Percentiles rank a stretch among this genome's conserved stretches.
Evolutionary conservation across 2,113 vertebrate genomes (phyloP).

Genomic region (Nanorana parkeri): DNA sequence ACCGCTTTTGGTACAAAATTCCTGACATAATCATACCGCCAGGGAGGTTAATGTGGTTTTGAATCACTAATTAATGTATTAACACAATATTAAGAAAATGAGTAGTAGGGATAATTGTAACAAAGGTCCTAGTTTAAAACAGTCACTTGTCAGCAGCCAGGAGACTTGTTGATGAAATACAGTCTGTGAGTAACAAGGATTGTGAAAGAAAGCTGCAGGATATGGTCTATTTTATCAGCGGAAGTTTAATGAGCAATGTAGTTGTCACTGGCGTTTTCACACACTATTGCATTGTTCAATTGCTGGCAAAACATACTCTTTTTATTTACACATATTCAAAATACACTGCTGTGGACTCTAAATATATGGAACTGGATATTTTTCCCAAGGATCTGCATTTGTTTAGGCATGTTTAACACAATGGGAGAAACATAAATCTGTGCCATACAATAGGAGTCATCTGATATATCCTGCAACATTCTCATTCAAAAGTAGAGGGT

Average conservation of each 20-base stretch:
- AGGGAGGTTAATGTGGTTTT: too few species aligned
- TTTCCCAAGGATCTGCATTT: too few species aligned
- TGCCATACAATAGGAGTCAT: too few species aligned
- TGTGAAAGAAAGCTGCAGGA: background rate
- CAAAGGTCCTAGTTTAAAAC: background rate
- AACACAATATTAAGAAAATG: background rate
- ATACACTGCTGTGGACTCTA: too few species aligned
- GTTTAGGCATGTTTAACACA: too few species aligned
- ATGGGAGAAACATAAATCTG: too few species aligned
- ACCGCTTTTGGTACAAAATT: too few species aligned
- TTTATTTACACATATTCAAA: background rate
- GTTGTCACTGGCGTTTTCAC: background rate
- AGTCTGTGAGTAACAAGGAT: background rate
- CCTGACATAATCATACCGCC: too few species aligned
- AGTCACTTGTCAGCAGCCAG: background rate
- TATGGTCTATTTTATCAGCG: conserved; percentile 13
- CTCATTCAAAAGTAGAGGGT: too few species aligned
- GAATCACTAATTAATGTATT: too few species aligned
- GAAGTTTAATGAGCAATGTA: background rate
- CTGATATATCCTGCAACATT: too few species aligned
- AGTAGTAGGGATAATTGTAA: background rate
- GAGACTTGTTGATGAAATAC: background rate
- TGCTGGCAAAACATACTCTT: background rate
- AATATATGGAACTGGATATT: too few species aligned
- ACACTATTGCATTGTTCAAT: background rate